Evolutionary conservation across 2,797 vertebrate genomes (phyloP), one percentile per base, ranked within the genome.

Genomic region (Tiaroga cobitis): DNA sequence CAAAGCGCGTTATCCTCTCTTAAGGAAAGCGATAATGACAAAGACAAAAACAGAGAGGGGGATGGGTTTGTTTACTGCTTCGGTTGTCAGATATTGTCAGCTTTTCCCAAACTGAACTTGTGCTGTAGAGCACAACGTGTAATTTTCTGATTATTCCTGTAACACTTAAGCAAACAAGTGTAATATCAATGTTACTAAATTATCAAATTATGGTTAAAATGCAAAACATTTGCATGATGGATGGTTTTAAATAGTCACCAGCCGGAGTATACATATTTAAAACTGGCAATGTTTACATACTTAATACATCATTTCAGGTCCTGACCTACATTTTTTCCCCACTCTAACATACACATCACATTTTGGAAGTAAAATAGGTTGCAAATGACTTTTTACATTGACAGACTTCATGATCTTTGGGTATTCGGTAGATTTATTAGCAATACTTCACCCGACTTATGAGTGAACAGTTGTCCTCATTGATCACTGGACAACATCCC

Each of bases 1-100:
- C 93, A 94, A 93, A 94, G 93, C 92, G 93, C 91, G 94, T 94
- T 94, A 93, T 92, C 92, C 92, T 95, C 93, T 92, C 93, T 94
- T 94, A 93, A 92, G 92, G 90, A 89, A 91, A 90, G 90, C 69
- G 43, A 82, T 69, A 82, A 68, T 46, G 86, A n/a, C 74, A 72
- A 80, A 70, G 68, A 82, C 65, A 82, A 51, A 37, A 87, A 86
- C 32, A 86, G 61, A 84, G 77, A 88, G 77, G 65, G 84, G 74
- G 41, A 61, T 85, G 81, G 82, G 63, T 81, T 65, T 77, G 67
- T 84, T 75, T 72, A 83, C 80, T 70, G 83, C n/a, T 51, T 76
- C 69, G 54, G 39, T 34, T 69, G 32, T 87, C 13, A 75, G 70
- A 82, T 73, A 80, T 68, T 83, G 67, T 77, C 73, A 54, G 72